These are phyloP conservation scores for Lathronympha strigana DNA, from an alignment of 2,888 invertebrate genomes.

Conservation along the genomic window DNA sequence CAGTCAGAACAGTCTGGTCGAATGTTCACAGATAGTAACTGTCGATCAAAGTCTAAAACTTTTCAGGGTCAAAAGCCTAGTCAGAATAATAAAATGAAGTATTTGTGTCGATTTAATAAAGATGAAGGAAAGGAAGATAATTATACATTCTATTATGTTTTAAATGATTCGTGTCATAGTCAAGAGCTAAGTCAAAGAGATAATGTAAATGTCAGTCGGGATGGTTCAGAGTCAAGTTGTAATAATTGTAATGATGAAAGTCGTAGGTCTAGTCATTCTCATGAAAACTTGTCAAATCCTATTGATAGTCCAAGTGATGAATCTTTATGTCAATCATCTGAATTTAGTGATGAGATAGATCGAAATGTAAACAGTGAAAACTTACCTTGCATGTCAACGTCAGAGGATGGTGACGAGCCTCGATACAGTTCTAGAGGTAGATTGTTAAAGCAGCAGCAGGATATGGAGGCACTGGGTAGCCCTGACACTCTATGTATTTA, in stretches of 20 bases:
- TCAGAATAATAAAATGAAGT: neutral
- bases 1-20: neutral
- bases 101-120: neutral
- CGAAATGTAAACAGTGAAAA: neutral
- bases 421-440: too few relatives aligned
- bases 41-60: neutral
- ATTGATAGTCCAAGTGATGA: neutral
- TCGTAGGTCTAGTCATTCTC: neutral
- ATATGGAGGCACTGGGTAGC: too few relatives aligned
- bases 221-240: neutral
- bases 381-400: conserved; percentile 3
- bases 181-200: neutral
- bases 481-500: too few relatives aligned
- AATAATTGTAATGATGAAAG: conserved; percentile 8
- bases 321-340: neutral
- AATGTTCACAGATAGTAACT: neutral
- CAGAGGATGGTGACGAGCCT: too few relatives aligned
- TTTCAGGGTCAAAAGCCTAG: neutral
- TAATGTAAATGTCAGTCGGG: neutral
- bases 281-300: neutral
- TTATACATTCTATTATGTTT: neutral
- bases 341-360: neutral
- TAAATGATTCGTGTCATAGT: neutral
- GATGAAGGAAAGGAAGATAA: neutral
- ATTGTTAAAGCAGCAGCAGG: too few relatives aligned